Percentiles rank a stretch among this genome's conserved stretches.
Conservation (phyloP, 2,113 vertebrate genomes). For the Xenotilapia flavipinnis region DNA sequence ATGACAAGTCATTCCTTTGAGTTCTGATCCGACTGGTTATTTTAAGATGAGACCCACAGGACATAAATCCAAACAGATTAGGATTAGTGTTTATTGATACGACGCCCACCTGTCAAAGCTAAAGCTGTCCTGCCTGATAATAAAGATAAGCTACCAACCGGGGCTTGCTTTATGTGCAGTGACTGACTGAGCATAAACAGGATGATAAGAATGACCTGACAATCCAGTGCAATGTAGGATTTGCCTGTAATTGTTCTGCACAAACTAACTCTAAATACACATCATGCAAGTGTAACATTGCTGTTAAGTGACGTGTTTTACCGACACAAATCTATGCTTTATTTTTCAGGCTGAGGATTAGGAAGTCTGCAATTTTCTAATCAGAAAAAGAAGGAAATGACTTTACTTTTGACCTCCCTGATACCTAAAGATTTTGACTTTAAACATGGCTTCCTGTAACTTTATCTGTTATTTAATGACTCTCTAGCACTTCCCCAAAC, state of each 20-base stretch:
- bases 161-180: not conserved
- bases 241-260: not conserved
- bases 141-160: not conserved
- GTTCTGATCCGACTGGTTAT: not conserved
- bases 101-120: not conserved
- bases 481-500: not conserved
- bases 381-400: not conserved
- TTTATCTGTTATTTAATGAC: not conserved
- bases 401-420: not conserved
- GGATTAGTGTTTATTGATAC: not conserved
- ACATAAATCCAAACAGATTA: conserved; percentile 6
- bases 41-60: not conserved
- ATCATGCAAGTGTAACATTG: not conserved
- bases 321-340: not conserved
- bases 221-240: not conserved
- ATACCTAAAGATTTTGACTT: not conserved
- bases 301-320: not conserved
- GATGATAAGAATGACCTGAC: not conserved
- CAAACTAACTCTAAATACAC: not conserved
- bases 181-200: not conserved
- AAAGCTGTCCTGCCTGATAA: not conserved
- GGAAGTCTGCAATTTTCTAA: not conserved
- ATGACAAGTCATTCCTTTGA: not conserved
- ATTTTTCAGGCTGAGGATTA: fast-evolving
- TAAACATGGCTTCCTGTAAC: not conserved